These are phyloP conservation scores for Phorcus lineatus DNA, from an alignment of 2,888 invertebrate genomes.

Conservation along the genomic window DNA sequence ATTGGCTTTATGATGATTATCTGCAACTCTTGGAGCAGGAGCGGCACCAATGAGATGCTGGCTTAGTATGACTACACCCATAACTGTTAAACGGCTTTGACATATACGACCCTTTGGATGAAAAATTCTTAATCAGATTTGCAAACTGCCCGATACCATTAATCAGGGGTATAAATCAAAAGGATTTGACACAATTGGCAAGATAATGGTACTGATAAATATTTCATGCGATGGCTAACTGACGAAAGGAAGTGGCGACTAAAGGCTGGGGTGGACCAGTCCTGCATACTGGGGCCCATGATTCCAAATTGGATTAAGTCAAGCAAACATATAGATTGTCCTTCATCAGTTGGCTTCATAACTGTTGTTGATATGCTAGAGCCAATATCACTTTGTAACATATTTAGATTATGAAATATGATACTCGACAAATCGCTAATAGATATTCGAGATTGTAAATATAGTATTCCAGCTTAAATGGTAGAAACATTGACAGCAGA, in stretches of 20 bases:
- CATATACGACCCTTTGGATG: background rate
- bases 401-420: background rate
- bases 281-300: background rate
- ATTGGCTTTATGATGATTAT: background rate
- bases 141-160: conserved; percentile 17
- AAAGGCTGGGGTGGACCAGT: background rate
- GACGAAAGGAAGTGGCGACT: background rate
- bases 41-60: background rate
- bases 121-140: background rate
- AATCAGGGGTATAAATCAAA: conserved; percentile 8
- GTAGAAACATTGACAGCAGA: no score
- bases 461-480: no score
- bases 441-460: no score
- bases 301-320: background rate
- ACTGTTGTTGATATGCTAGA: background rate
- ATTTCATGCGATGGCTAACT: background rate
- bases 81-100: conserved; percentile 8
- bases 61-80: conserved; percentile 5
- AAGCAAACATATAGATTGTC: background rate
- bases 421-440: no score
- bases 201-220: background rate
- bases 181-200: conserved; percentile 12
- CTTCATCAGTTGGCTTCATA: background rate
- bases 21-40: background rate
- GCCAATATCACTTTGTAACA: background rate